Conservation (phyloP, 92 coral and sea anemone species). For the Zoanthus gigantus region DNA sequence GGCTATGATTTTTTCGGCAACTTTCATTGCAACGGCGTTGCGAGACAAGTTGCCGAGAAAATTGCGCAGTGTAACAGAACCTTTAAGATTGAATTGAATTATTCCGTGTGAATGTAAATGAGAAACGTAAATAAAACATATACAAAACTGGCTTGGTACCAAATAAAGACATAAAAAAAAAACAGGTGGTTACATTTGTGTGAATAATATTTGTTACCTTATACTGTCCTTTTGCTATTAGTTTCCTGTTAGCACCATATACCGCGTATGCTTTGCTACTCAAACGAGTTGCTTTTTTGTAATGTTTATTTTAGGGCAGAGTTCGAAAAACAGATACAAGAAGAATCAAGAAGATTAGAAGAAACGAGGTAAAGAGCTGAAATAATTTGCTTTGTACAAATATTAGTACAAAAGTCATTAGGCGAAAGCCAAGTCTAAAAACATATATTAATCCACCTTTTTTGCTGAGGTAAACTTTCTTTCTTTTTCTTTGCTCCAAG, state of each 20-base stretch:
- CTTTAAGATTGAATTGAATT: background rate
- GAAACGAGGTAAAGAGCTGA: slow-evolving; percentile 82
- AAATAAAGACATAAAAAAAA: background rate
- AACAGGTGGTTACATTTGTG: slow-evolving; percentile 8
- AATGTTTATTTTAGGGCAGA: slow-evolving; percentile 74
- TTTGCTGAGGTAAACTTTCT: too few species aligned
- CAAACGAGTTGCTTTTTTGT: background rate
- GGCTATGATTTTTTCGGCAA: too few species aligned
- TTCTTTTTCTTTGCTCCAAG: too few species aligned
- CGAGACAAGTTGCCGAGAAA: too few species aligned
- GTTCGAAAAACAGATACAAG: slow-evolving; percentile 91
- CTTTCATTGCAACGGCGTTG: too few species aligned
- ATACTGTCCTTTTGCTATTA: background rate
- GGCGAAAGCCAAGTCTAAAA: too few species aligned
- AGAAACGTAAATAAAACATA: background rate
- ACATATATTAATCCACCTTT: too few species aligned
- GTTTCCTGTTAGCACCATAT: background rate
- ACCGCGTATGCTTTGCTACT: background rate
- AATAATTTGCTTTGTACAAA: too few species aligned
- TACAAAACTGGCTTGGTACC: background rate
- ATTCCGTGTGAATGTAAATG: background rate
- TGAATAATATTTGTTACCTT: background rate
- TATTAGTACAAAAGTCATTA: too few species aligned
- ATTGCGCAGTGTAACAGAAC: too few species aligned
- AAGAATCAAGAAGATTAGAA: slow-evolving; percentile 91